Percentiles rank a stretch among this genome's conserved stretches.
Conservation (phyloP, 2,888 invertebrate genomes). For the Homarus gammarus region DNA sequence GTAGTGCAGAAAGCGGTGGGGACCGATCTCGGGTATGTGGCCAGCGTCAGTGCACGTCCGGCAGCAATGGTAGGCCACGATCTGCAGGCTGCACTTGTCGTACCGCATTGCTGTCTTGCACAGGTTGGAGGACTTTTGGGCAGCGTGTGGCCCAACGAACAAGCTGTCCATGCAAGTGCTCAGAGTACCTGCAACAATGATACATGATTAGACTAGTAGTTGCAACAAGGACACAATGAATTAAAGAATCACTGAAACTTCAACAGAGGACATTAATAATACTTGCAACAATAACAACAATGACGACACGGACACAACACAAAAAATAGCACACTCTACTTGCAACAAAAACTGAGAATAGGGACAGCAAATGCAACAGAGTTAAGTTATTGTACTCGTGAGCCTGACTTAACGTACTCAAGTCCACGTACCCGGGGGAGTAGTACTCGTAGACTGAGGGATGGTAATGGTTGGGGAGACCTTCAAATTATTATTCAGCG, state of each 20-base stretch:
- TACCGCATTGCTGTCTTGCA: not conserved
- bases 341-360: too few relatives aligned
- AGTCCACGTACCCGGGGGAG: not conserved
- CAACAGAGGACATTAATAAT: too few relatives aligned
- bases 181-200: not conserved
- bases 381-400: too few relatives aligned
- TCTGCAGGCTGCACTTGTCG: not conserved
- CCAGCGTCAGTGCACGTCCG: not conserved
- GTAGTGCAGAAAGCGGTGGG: not conserved
- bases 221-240: too few relatives aligned
- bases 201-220: too few relatives aligned
- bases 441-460: not conserved
- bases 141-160: not conserved
- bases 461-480: not conserved
- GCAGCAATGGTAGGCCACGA: conserved; percentile 1
- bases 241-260: too few relatives aligned
- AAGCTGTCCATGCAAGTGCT: not conserved
- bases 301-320: too few relatives aligned
- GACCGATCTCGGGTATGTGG: not conserved
- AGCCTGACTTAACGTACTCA: too few relatives aligned
- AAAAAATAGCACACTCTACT: too few relatives aligned
- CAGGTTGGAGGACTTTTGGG: not conserved
- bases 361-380: too few relatives aligned
- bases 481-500: not conserved
- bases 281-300: too few relatives aligned